A percentile compares a stretch with the other conserved stretches of the same genome.
These are phyloP conservation scores for Peromyscus maniculatus DNA, from an alignment of 2,113 vertebrate genomes.

Conservation along the genomic window DNA sequence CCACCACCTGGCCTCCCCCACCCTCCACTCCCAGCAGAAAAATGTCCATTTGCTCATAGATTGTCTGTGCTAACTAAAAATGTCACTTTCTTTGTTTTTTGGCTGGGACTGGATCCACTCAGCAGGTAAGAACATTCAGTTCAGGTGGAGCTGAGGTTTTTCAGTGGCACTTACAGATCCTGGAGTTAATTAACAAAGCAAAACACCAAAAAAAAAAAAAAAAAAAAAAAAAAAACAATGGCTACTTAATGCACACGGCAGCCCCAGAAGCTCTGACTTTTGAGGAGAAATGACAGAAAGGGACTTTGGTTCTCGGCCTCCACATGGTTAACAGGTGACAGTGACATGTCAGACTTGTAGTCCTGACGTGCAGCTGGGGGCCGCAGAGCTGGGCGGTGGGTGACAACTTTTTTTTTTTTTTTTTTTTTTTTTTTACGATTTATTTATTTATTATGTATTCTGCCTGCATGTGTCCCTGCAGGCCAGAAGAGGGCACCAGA, in stretches of 20 bases:
- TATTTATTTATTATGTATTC: too few relatives aligned
- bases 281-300: slow-evolving; percentile 46
- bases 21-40: neutral
- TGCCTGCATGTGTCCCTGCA: too few relatives aligned
- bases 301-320: neutral
- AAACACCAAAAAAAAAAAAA: too few relatives aligned
- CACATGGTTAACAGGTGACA: neutral
- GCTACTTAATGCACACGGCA: neutral
- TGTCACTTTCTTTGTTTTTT: slow-evolving; percentile 62
- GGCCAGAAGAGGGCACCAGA: too few relatives aligned
- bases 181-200: slow-evolving; percentile 71
- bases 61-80: slow-evolving; percentile 62
- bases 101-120: slow-evolving; percentile 42
- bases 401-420: too few relatives aligned
- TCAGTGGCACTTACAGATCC: slow-evolving; percentile 67
- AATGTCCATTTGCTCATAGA: slow-evolving; percentile 6
- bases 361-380: neutral
- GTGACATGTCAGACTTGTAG: neutral
- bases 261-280: neutral
- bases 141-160: neutral
- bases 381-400: neutral
- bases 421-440: too few relatives aligned
- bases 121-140: slow-evolving; percentile 61
- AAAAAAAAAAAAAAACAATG: slow-evolving; percentile 47
- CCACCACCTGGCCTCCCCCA: too few relatives aligned